Conservation (phyloP, 2,888 invertebrate species). For the Erebia epiphron region DNA sequence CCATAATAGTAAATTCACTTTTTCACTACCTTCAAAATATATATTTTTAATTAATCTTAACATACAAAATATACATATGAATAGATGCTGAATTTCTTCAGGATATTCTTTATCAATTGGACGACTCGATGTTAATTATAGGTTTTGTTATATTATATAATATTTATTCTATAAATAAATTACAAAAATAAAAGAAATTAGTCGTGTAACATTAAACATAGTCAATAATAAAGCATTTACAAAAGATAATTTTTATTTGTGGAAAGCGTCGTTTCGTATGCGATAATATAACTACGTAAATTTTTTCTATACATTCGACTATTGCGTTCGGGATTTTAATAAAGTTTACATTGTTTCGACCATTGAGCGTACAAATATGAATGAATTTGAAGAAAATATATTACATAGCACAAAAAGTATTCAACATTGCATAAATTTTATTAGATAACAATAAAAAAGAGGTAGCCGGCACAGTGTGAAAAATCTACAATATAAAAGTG, state of each 20-base stretch:
- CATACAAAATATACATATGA: constrained; percentile 21
- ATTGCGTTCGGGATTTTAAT: not conserved
- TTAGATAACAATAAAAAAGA: not conserved
- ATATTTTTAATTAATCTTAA: constrained; percentile 3
- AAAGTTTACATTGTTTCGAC: not conserved
- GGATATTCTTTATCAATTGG: constrained; percentile 2
- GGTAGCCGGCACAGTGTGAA: not conserved
- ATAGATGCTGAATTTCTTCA: constrained; percentile 17
- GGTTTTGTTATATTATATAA: not conserved
- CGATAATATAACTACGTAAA: too few species aligned
- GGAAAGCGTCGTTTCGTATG: not conserved
- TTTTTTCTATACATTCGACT: not conserved
- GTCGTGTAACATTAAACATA: not conserved
- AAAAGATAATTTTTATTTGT: not conserved
- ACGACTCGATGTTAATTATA: constrained; percentile 4
- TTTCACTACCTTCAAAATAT: constrained; percentile 8
- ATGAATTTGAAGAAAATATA: not conserved
- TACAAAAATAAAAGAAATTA: constrained; percentile 22
- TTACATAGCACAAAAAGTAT: not conserved
- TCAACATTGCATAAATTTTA: not conserved
- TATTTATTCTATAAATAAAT: constrained; percentile 11
- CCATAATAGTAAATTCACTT: constrained; percentile 3
- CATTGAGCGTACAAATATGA: not conserved
- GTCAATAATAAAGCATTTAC: constrained; percentile 7
- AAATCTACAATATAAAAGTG: not conserved